These are phyloP conservation scores for Drosophila engyochracea DNA, from an alignment of 2,888 invertebrate genomes.

Conservation along the genomic window DNA sequence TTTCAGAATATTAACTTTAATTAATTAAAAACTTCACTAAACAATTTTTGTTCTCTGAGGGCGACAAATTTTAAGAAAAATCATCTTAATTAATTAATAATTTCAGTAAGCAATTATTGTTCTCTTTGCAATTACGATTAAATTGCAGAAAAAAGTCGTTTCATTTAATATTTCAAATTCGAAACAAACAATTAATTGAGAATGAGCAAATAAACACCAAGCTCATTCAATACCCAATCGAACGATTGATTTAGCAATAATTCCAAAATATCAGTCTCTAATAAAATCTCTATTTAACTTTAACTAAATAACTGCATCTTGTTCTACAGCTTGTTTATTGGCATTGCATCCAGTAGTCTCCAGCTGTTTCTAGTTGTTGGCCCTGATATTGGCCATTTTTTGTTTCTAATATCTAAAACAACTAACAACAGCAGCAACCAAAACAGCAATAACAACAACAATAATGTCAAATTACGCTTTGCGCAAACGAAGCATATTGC, in stretches of 20 bases:
- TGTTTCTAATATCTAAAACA: slow-evolving; percentile 40
- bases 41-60: background rate
- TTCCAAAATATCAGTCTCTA: background rate
- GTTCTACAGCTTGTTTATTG: background rate
- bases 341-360: background rate
- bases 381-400: background rate
- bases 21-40: background rate
- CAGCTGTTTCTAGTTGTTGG: background rate
- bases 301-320: background rate
- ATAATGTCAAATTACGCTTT: slow-evolving; percentile 3
- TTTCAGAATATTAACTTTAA: background rate
- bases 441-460: slow-evolving; percentile 12
- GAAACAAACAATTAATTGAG: no score
- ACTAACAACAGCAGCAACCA: slow-evolving; percentile 8
- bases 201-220: no score
- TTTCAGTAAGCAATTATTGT: background rate
- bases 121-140: background rate
- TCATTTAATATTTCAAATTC: background rate
- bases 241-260: background rate
- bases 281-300: background rate
- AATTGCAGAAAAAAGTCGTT: background rate
- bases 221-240: background rate
- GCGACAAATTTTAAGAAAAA: background rate
- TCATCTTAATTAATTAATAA: background rate
- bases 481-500: slow-evolving; percentile 17